Base-by-base conservation (phyloP, 2,888 invertebrate genomes). In the Sinhomidia bicolor region DNA sequence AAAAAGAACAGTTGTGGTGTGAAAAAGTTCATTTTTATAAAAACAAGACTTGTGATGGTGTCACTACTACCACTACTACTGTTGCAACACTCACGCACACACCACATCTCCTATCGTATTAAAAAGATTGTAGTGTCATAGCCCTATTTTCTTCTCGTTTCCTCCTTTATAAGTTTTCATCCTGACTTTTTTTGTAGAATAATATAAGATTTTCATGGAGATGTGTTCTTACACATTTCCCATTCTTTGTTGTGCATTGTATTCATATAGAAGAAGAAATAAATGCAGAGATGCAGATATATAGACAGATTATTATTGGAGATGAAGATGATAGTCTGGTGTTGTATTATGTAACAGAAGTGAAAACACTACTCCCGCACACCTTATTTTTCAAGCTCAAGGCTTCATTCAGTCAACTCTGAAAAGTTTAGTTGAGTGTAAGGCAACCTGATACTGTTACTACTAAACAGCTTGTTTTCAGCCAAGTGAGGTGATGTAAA, bases 361-460 rank as follows among this genome's bases (percentile, higher is more conserved):
- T 71, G 36, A 51, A 14, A 14, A n/a, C 41, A 17, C 23, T 23
- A 14, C 68, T 68, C 36, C 17, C 26, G 51, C 54, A 54, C 78
- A 78, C 78, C 78, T 78, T 81, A 47, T 65, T 44, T 81, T 65
- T 81, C 81, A 81, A 81, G 81, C 81, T 81, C 81, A 81, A 62
- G 81, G 62, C 65, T 81, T 81, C 79, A 32, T 29, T 62, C 57
- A 79, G 10, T 79, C 32, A 36, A 60, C 32, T 57, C 41, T 20
- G n/a, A 29, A 78, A 2, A 17, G 20, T 12, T 17, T 9, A 60
- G 57, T 60, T 60, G 57, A 74, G 20, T 14, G 23, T 65, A 32
- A 71, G 23, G 71, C 71, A 71, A 71, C 71, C 14, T 71, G 71
- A 71, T 71, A 71, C 20, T 44, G 71, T 78, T 78, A 78, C 78